A percentile compares a stretch with the other conserved stretches of the same genome.
Conservation (phyloP, 2,888 invertebrate species). For the Neoitamus cyanurus region DNA sequence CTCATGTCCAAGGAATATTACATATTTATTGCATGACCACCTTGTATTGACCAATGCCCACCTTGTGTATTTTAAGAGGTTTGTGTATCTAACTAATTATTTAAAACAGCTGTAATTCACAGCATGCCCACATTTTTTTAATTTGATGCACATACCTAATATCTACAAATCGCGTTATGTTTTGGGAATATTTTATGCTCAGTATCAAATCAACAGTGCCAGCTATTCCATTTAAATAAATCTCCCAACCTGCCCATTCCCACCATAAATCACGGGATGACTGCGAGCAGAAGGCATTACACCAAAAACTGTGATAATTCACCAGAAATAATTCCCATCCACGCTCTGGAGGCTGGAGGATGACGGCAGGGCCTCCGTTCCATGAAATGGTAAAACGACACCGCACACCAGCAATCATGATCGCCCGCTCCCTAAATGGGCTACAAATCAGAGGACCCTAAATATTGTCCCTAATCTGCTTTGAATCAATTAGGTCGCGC, state of each 20-base stretch:
- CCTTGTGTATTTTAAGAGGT: too few relatives aligned
- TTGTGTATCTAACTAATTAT: too few relatives aligned
- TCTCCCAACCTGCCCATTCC: not conserved
- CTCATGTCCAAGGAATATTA: too few relatives aligned
- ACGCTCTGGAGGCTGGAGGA: not conserved
- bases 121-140: too few relatives aligned
- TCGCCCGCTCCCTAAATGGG: not conserved
- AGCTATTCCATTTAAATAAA: not conserved
- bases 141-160: too few relatives aligned
- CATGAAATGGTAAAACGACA: not conserved
- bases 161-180: too few relatives aligned
- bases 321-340: not conserved
- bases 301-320: not conserved
- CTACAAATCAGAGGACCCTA: constrained; percentile 40
- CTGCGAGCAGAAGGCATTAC: not conserved
- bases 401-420: not conserved
- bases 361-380: too few relatives aligned
- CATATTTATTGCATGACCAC: too few relatives aligned
- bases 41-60: too few relatives aligned
- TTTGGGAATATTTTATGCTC: not conserved
- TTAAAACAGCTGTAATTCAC: too few relatives aligned
- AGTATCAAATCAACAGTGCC: not conserved
- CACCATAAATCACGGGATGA: not conserved
- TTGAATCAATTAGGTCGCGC: constrained; percentile 51
- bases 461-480: constrained; percentile 49